These are phyloP conservation scores for Calephelis virginiensis DNA, from an alignment of 1,140 invertebrate genomes.

Conservation along the genomic window DNA sequence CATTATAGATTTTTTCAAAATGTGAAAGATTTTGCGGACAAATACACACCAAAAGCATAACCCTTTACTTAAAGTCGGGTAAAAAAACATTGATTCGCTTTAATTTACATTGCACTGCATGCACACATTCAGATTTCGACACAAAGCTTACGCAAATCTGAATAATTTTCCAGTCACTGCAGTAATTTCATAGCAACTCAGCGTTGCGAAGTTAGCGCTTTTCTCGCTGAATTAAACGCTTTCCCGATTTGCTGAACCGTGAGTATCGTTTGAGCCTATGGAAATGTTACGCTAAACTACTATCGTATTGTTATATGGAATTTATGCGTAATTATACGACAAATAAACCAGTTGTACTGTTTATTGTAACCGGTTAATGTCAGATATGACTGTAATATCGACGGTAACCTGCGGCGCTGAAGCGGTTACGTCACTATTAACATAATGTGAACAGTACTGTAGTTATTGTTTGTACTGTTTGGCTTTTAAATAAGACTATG, in stretches of 20 bases:
- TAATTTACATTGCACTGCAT: not conserved
- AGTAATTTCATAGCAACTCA: slow-evolving; percentile 14
- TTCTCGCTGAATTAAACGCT: slow-evolving; percentile 15
- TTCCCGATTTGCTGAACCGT: slow-evolving; percentile 10
- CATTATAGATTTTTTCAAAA: no score
- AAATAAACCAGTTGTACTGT: not conserved
- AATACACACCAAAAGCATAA: no score
- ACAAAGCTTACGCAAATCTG: slow-evolving; percentile 16
- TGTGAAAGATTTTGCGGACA: no score
- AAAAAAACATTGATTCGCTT: not conserved
- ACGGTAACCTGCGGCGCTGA: no score
- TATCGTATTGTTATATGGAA: slow-evolving; percentile 6
- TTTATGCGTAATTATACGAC: not conserved
- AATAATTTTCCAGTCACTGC: slow-evolving; percentile 13
- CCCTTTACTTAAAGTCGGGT: no score
- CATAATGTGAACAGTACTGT: no score
- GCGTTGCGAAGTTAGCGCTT: slow-evolving; percentile 9
- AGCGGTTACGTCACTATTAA: no score
- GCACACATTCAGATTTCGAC: not conserved
- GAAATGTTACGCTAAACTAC: slow-evolving; percentile 9
- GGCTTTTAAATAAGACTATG: no score
- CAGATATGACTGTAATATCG: no score
- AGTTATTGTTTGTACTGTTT: no score
- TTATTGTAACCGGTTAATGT: no score
- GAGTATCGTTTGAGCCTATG: slow-evolving; percentile 12